Percentiles rank a stretch among this genome's conserved stretches.
phyloP scores from a whole-genome alignment of 2,888 invertebrate species.

The Dione juno region DNA sequence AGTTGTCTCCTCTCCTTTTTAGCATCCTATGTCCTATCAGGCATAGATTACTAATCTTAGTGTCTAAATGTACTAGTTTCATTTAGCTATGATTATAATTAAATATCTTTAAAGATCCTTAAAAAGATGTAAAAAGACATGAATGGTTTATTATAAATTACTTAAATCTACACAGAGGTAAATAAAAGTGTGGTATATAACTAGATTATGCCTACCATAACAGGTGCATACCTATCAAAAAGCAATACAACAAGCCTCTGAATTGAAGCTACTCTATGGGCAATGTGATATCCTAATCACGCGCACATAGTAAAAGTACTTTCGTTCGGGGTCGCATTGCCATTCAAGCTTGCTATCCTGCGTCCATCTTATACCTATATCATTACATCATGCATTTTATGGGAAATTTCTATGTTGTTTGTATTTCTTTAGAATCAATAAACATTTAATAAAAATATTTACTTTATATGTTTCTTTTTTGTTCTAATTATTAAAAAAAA shows the following conservation, averaged over 20 bases:
- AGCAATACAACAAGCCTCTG: background rate
- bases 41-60: too few relatives aligned
- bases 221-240: background rate
- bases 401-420: constrained; percentile 44
- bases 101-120: too few relatives aligned
- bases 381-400: constrained; percentile 50
- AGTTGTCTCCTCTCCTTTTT: too few relatives aligned
- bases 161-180: too few relatives aligned
- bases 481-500: too few relatives aligned
- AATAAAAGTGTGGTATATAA: too few relatives aligned
- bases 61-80: too few relatives aligned
- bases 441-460: constrained; percentile 3
- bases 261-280: constrained; percentile 42
- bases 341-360: constrained; percentile 64
- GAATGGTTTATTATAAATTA: too few relatives aligned
- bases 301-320: constrained; percentile 81
- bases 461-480: background rate
- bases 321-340: constrained; percentile 81
- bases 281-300: constrained; percentile 68
- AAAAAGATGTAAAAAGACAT: too few relatives aligned
- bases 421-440: constrained; percentile 25
- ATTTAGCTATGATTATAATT: too few relatives aligned
- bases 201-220: too few relatives aligned
- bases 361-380: constrained; percentile 59
- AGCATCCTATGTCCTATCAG: too few relatives aligned